Conservation (phyloP, 2,113 vertebrate genomes). For the Excalfactoria chinensis region DNA sequence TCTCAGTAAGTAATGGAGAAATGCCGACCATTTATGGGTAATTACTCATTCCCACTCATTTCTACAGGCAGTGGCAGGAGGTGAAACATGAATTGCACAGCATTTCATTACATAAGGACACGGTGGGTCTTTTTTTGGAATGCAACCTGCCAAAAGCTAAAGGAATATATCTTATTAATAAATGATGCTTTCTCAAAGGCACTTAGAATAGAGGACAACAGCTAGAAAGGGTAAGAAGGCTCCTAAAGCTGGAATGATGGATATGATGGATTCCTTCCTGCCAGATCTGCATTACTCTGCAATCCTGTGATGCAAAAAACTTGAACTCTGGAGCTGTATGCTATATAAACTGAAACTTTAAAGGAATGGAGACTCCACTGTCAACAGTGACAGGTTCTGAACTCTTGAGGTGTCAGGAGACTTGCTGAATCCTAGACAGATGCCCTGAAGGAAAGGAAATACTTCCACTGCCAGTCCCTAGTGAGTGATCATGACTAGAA, state of each 20-base stretch:
- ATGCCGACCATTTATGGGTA: conserved; percentile 26
- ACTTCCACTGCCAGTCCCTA: background rate
- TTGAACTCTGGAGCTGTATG: background rate
- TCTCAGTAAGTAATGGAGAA: conserved; percentile 36
- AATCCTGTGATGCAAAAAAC: background rate
- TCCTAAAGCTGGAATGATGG: conserved; percentile 14
- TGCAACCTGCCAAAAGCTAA: conserved; percentile 39
- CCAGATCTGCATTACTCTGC: background rate
- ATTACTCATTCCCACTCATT: conserved; percentile 44
- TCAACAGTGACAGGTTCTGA: background rate
- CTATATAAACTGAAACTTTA: background rate
- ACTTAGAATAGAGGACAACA: conserved; percentile 21
- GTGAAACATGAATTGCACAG: conserved; percentile 38
- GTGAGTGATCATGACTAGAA: background rate
- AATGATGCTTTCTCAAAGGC: conserved; percentile 60
- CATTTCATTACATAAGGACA: conserved; percentile 38
- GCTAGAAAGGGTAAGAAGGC: background rate
- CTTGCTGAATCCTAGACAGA: background rate
- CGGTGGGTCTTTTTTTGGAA: conserved; percentile 16
- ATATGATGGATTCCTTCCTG: conserved; percentile 27
- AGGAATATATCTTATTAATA: conserved; percentile 52
- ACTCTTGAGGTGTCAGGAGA: background rate
- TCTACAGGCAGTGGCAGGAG: conserved; percentile 54
- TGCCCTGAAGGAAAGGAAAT: background rate
- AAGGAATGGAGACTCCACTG: background rate